phyloP scores from a whole-genome alignment of 2,797 vertebrate genomes.

The Etheostoma perlongum region DNA sequence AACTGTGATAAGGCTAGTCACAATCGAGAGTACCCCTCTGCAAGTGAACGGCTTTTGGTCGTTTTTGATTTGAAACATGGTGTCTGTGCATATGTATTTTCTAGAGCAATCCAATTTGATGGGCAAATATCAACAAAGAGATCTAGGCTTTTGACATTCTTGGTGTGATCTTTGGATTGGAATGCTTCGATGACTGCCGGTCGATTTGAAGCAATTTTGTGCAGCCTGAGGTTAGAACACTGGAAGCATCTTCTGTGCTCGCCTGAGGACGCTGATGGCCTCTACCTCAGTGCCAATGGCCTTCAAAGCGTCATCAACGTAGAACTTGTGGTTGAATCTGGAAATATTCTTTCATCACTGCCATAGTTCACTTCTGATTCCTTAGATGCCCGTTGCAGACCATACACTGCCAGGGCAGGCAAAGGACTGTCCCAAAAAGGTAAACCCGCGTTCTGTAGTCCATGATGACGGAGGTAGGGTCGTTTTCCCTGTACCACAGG shows the following conservation, averaged over 20 bases:
- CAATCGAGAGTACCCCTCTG: not conserved
- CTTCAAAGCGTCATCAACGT: constrained; percentile 7
- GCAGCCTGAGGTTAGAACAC: constrained; percentile 30
- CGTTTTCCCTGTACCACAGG: constrained; percentile 1
- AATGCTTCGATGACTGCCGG: too few species aligned
- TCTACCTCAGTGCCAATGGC: not conserved
- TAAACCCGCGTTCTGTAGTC: constrained; percentile 10
- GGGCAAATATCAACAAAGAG: too few species aligned
- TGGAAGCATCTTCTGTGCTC: constrained; percentile 8
- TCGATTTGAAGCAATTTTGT: not conserved
- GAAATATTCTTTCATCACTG: not conserved
- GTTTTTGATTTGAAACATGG: too few species aligned
- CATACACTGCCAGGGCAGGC: not conserved
- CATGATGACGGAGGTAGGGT: not conserved
- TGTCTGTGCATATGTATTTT: too few species aligned
- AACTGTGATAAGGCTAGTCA: too few species aligned
- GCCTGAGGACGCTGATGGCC: not conserved
- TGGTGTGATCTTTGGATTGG: too few species aligned
- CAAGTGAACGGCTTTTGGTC: too few species aligned
- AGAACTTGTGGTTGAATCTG: not conserved
- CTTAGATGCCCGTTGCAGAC: not conserved
- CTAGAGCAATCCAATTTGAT: too few species aligned
- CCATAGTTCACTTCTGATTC: not conserved
- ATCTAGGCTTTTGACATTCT: too few species aligned
- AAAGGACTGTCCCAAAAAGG: not conserved